These are phyloP conservation scores for Mystacornis crossleyi DNA, from an alignment of 2,113 vertebrate genomes.

Conservation along the genomic window DNA sequence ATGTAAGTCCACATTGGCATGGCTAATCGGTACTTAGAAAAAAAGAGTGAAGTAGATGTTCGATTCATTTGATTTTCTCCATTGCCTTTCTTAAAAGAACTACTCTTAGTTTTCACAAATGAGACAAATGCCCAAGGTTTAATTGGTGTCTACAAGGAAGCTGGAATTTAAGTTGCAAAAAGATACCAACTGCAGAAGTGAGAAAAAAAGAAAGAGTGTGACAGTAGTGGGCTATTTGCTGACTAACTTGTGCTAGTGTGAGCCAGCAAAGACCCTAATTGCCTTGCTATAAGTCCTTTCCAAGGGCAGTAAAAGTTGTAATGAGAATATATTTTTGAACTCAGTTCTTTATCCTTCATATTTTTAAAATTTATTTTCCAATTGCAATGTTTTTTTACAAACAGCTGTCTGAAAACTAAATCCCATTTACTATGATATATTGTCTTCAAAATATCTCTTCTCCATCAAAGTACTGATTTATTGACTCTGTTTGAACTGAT, in stretches of 20 bases:
- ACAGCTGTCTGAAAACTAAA: conserved; percentile 14
- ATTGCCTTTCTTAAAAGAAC: background rate
- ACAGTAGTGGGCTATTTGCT: background rate
- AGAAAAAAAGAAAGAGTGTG: background rate
- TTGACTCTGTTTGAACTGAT: background rate
- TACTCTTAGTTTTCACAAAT: background rate
- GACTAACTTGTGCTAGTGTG: background rate
- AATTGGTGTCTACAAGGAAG: conserved; percentile 1
- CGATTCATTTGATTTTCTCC: background rate
- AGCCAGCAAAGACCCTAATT: background rate
- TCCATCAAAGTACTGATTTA: background rate
- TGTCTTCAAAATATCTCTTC: background rate
- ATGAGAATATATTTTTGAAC: background rate
- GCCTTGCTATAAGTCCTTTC: background rate
- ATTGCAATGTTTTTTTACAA: background rate
- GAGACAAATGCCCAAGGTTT: background rate
- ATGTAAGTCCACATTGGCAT: background rate
- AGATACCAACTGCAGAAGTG: background rate
- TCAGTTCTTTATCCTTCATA: background rate
- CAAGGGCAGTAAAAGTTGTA: background rate
- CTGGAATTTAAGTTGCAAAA: background rate
- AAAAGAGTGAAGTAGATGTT: background rate
- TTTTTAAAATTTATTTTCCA: background rate
- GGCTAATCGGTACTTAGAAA: background rate
- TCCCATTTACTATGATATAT: background rate